phyloP scores from a whole-genome alignment of 2,797 vertebrate species.

The Scyliorhinus canicula region DNA sequence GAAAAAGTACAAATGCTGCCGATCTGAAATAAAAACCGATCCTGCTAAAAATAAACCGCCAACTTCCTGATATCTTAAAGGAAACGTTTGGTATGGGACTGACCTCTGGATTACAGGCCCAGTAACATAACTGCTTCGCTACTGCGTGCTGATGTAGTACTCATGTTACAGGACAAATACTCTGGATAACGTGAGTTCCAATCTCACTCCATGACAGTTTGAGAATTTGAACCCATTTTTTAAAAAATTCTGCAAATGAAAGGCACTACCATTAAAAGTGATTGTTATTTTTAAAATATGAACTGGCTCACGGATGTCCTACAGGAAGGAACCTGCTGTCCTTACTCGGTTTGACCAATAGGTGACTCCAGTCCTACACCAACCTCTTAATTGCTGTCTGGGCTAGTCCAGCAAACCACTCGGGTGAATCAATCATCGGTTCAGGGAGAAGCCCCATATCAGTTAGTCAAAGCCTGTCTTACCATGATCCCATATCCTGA shows the following conservation, averaged over 20 bases:
- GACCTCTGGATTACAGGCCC: neutral
- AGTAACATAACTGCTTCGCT: neutral
- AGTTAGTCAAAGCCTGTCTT: neutral
- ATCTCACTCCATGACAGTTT: neutral
- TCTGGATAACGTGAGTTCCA: neutral
- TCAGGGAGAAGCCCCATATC: neutral
- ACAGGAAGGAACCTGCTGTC: neutral
- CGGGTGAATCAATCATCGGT: neutral
- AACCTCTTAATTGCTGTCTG: neutral
- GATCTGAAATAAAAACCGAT: slow-evolving; percentile 8
- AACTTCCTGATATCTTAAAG: neutral
- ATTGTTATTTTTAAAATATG: neutral
- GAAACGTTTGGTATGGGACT: neutral
- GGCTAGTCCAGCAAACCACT: neutral
- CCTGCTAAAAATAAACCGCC: neutral
- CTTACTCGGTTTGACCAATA: neutral
- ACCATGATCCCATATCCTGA: neutral
- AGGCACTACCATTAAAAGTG: neutral
- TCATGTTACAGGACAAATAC: neutral
- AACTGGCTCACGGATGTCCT: neutral
- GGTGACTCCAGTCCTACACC: neutral
- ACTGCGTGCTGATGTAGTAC: neutral
- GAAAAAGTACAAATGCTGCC: neutral
- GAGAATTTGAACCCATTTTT: neutral
- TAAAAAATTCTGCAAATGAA: neutral